Conservation (phyloP, 2,888 invertebrate genomes). For the Octodonta nipae region DNA sequence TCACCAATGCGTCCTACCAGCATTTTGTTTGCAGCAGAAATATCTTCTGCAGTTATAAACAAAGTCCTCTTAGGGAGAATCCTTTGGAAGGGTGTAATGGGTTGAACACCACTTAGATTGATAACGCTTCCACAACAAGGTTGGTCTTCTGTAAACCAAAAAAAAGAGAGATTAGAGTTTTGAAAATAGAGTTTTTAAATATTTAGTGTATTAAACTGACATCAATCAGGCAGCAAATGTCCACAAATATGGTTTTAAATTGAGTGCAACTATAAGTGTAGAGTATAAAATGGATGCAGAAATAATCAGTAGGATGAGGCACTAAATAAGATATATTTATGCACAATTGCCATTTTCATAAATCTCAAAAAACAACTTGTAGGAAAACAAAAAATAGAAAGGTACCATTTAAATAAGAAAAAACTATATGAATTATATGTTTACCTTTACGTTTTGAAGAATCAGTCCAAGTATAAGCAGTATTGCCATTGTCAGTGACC, state of each 20-base stretch:
- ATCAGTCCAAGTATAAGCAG: conserved; percentile 39
- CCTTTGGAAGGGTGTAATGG: conserved; percentile 40
- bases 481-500: conserved; percentile 42
- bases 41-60: conserved; percentile 33
- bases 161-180: no score
- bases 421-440: no score
- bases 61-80: conserved; percentile 38
- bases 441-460: conserved; percentile 26
- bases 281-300: no score
- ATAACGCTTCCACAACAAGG: conserved; percentile 43
- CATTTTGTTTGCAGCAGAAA: conserved; percentile 24
- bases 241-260: no score
- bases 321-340: no score
- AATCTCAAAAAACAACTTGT: no score
- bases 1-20: conserved; percentile 43
- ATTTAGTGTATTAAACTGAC: no score
- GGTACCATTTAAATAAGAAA: background rate
- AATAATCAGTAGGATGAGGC: no score
- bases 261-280: no score
- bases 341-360: no score
- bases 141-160: conserved; percentile 26
- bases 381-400: background rate
- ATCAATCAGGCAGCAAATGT: no score
- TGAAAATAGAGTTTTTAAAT: no score
- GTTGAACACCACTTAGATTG: conserved; percentile 36